These are phyloP conservation scores for Anoura caudifer DNA, from an alignment of 2,113 vertebrate species.

Conservation along the genomic window DNA sequence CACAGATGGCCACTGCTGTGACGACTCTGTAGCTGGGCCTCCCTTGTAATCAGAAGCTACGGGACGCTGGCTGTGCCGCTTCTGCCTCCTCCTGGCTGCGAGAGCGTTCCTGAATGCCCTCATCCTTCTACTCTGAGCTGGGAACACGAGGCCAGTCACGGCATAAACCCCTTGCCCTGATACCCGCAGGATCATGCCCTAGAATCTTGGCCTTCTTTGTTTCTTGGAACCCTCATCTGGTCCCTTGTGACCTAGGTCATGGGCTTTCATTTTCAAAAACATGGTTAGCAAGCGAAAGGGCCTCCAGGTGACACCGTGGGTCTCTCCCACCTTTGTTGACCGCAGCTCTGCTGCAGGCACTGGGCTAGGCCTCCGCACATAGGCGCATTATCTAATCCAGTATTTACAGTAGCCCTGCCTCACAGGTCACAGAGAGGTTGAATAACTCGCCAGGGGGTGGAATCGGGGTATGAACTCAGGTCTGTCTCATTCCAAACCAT, in stretches of 20 bases:
- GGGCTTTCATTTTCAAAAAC: not conserved
- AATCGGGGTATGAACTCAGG: not conserved
- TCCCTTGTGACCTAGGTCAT: not conserved
- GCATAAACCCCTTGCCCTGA: not conserved
- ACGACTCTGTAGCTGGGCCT: not conserved
- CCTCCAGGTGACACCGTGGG: not conserved
- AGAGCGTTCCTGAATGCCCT: no score
- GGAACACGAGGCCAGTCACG: not conserved
- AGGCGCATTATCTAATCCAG: not conserved
- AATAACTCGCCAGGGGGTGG: not conserved
- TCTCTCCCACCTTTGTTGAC: not conserved
- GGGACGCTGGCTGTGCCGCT: not conserved
- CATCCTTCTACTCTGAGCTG: not conserved
- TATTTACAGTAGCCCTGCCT: not conserved
- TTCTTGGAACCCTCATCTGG: not conserved
- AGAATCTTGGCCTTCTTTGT: not conserved
- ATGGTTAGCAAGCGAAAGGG: not conserved
- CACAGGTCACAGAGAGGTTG: not conserved
- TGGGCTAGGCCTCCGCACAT: not conserved
- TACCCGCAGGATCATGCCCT: not conserved
- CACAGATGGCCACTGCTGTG: not conserved
- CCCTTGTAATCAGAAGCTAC: not conserved
- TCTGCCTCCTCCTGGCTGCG: not conserved
- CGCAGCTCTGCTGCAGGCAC: not conserved
- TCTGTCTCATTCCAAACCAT: not conserved